phyloP scores from a whole-genome alignment of 2,113 vertebrate species.

The Chionomys nivalis region DNA sequence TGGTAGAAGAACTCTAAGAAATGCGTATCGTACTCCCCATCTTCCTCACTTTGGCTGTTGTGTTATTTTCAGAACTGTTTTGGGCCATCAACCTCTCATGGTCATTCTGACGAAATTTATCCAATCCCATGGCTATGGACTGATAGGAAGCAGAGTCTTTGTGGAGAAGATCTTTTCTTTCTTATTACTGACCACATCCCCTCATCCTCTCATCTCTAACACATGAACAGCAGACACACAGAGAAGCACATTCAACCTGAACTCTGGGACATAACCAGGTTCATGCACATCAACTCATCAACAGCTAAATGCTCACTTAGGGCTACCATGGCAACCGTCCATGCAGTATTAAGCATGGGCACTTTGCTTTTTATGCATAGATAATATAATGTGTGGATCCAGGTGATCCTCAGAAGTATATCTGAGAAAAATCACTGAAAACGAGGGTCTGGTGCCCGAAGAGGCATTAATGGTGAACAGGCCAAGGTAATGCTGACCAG shows the following conservation, averaged over 20 bases:
- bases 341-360: background rate
- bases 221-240: background rate
- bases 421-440: constrained; percentile 14
- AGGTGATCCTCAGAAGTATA: background rate
- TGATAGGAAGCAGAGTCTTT: background rate
- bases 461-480: background rate
- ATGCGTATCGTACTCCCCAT: background rate
- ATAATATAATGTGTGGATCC: background rate
- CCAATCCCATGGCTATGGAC: background rate
- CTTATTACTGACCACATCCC: background rate
- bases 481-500: background rate
- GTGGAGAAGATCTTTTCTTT: background rate
- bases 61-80: constrained; percentile 15
- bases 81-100: background rate
- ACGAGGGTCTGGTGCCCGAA: background rate
- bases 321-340: background rate
- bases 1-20: background rate
- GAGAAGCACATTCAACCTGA: background rate
- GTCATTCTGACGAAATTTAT: background rate
- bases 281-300: background rate
- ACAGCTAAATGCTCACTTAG: constrained; percentile 5
- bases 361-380: background rate
- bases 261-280: background rate
- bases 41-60: background rate
- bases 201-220: background rate